These are phyloP conservation scores for Ectemnius continuus DNA, from an alignment of 2,888 invertebrate species.

Conservation along the genomic window DNA sequence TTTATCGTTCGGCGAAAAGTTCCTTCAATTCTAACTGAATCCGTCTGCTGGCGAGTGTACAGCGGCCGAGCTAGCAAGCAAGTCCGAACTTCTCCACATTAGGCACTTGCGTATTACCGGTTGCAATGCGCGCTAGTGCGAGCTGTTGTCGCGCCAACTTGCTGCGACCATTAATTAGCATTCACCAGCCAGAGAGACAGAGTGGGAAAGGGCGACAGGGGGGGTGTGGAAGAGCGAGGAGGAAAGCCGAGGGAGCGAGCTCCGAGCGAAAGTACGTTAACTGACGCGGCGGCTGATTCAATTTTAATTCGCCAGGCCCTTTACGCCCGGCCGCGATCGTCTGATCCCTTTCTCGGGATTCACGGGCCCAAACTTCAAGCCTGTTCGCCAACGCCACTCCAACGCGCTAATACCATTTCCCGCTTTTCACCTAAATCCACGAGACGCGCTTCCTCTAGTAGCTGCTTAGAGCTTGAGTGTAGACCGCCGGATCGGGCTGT, in stretches of 20 bases:
- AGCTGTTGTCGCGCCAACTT: constrained; percentile 60
- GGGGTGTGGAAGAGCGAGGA: no score
- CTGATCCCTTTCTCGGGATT: constrained; percentile 15
- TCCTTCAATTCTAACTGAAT: constrained; percentile 71
- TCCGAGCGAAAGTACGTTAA: constrained; percentile 46
- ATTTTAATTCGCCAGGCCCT: constrained; percentile 30
- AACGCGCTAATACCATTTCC: no score
- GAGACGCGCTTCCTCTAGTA: no score
- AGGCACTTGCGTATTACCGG: constrained; percentile 62
- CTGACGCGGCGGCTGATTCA: constrained; percentile 41
- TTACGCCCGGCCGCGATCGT: no score
- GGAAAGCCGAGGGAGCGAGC: no score
- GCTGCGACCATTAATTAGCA: constrained; percentile 60
- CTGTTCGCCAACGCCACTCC: no score
- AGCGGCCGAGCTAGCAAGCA: background rate
- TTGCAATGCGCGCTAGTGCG: constrained; percentile 43
- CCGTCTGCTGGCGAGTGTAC: constrained; percentile 46
- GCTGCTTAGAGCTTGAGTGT: no score
- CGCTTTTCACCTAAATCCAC: no score
- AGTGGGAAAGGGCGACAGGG: no score
- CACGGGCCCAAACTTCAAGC: background rate
- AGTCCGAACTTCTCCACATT: constrained; percentile 57
- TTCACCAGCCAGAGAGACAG: constrained; percentile 27
- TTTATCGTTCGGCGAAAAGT: constrained; percentile 73
- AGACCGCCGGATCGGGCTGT: no score